These are phyloP conservation scores for Carcharodon carcharias DNA, from an alignment of 2,797 vertebrate genomes.

Conservation along the genomic window DNA sequence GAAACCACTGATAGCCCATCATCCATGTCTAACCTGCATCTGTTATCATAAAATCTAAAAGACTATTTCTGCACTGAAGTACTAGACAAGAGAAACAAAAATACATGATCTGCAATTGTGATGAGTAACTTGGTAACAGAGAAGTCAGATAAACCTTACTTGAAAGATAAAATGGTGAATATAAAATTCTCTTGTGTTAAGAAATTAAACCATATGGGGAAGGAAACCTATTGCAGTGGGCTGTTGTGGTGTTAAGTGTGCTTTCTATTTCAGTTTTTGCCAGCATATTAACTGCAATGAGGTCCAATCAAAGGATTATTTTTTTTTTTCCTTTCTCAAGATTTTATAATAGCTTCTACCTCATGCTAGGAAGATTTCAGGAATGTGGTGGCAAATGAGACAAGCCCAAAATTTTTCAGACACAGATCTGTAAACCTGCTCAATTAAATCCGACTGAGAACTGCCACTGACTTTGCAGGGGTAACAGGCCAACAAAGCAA, in stretches of 20 bases:
- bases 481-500: not conserved
- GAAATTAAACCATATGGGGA: not conserved
- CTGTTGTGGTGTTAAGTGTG: not conserved
- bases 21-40: not conserved
- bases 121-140: not conserved
- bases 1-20: not conserved
- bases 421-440: not conserved
- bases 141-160: not conserved
- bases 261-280: not conserved
- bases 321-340: not conserved
- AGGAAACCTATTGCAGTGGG: not conserved
- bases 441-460: not conserved
- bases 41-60: not conserved
- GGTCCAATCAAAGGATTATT: not conserved
- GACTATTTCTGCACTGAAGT: not conserved
- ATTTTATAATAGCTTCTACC: not conserved
- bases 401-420: not conserved
- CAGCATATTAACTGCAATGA: not conserved
- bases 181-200: not conserved
- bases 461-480: not conserved
- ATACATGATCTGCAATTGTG: not conserved
- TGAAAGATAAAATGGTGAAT: not conserved
- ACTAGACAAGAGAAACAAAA: not conserved
- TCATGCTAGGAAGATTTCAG: not conserved
- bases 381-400: not conserved